These are phyloP conservation scores for Paramuricea clavata DNA, from an alignment of 92 coral and sea anemone genomes.

Conservation along the genomic window DNA sequence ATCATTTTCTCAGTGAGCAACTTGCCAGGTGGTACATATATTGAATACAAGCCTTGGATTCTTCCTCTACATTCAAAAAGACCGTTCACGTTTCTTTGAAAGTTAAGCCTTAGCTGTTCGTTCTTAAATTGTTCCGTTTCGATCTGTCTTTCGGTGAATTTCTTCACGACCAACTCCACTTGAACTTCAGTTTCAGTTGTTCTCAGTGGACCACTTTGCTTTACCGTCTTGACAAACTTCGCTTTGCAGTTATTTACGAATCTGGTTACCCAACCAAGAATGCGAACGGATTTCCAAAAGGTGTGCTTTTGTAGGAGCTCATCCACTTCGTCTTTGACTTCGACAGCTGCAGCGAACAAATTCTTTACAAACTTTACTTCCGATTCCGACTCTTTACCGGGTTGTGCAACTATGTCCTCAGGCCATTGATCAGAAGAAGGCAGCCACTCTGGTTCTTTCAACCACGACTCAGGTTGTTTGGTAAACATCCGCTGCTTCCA, in stretches of 20 bases:
- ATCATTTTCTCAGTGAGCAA: too few species aligned
- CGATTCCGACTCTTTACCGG: conserved; percentile 37
- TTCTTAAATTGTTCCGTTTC: too few species aligned
- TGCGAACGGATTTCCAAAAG: conserved; percentile 52
- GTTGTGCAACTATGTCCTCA: conserved; percentile 7
- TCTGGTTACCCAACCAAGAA: too few species aligned
- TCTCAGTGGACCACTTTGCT: conserved; percentile 43
- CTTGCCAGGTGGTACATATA: too few species aligned
- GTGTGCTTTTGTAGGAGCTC: conserved; percentile 45
- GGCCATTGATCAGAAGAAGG: conserved; percentile 64
- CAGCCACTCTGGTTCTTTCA: conserved; percentile 54
- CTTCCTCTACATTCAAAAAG: too few species aligned
- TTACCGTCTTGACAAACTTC: conserved; percentile 45
- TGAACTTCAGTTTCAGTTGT: conserved; percentile 59
- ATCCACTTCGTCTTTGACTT: conserved; percentile 32
- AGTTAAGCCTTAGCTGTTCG: too few species aligned
- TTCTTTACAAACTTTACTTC: conserved; percentile 35
- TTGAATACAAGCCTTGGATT: too few species aligned
- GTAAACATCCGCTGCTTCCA: too few species aligned
- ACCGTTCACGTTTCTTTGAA: too few species aligned
- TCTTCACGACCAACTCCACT: too few species aligned
- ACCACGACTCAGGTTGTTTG: conserved; percentile 25
- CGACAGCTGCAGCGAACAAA: conserved; percentile 51
- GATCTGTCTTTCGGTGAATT: too few species aligned
- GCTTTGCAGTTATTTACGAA: too few species aligned